Evolutionary conservation across 2,113 vertebrate species (phyloP), one percentile per base, ranked within the genome.

Genomic region (Notarius lentiginosus): DNA sequence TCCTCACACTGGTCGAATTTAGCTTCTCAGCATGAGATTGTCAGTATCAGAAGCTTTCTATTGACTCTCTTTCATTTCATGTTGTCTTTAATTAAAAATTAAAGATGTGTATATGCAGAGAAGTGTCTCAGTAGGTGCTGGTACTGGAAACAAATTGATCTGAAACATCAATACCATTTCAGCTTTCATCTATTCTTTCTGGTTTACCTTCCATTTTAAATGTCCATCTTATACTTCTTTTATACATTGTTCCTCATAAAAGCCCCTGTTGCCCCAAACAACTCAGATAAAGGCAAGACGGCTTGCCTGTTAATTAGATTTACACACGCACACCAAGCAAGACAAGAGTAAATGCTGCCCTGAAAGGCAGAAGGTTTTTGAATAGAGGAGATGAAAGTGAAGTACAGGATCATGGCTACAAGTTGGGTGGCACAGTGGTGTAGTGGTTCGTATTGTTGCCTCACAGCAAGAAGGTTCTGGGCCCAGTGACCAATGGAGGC

Each of bases 181-280:
- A 47, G 24, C 47, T 49, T 60, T 77, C 63, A 20, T 76, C 58
- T 15, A 10, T 51, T 20, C 51, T 61, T 22, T 65, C 18, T 75
- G 77, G 56, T 79, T 85, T 77, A 53, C 73, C 58, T 60, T 80
- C 84, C 27, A 68, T 76, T 86, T 55, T 55, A 79, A 79, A 76
- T 58, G 60, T 12, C 75, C 61, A 27, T n/a, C 63, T 55, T 55
- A 76, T 86, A 27, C 8, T 51, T 68, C 61, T 66, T 30, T 68
- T 22, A 61, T 41, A 12, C 66, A 68, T 86, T 24, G 58, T 30
- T 65, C 61, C 51, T 79, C 76, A 80, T 80, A n/a, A 51, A 79
- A 68, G 2, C 49, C 2, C 8, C 76, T 12, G 17, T n/a, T 65
- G 84, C 11, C 76, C 22, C 20, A 18, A 80, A 63, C 27, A 41